A percentile compares a stretch with the other conserved stretches of the same genome.
phyloP scores from a whole-genome alignment of 2,888 invertebrate genomes.

The Agapetus fuscipes region DNA sequence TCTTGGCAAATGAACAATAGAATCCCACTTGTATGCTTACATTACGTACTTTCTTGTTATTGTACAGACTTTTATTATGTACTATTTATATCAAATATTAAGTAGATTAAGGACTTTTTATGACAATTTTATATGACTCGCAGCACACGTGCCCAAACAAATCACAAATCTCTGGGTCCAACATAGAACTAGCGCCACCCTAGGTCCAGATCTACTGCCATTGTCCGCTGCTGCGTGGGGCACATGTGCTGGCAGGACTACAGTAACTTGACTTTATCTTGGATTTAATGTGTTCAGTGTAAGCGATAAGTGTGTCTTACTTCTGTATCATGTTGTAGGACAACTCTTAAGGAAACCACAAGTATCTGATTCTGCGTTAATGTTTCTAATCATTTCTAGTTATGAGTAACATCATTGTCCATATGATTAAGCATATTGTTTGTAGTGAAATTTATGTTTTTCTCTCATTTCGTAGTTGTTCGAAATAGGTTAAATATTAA shows the following conservation, averaged over 20 bases:
- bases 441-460: neutral
- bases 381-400: neutral
- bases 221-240: no score
- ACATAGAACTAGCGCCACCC: no score
- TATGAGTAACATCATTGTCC: slow-evolving; percentile 9
- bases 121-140: no score
- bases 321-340: neutral
- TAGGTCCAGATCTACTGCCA: no score
- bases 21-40: no score
- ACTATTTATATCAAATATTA: slow-evolving; percentile 12
- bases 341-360: neutral
- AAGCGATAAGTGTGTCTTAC: slow-evolving; percentile 9
- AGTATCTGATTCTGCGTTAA: neutral
- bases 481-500: no score
- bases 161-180: slow-evolving; percentile 19
- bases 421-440: slow-evolving; percentile 12
- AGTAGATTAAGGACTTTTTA: no score
- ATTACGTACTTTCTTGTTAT: slow-evolving; percentile 16
- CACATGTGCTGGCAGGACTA: slow-evolving; percentile 11
- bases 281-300: slow-evolving; percentile 18
- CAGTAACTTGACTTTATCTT: slow-evolving; percentile 5
- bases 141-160: no score
- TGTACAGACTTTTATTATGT: slow-evolving; percentile 15
- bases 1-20: no score
- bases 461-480: neutral